Evolutionary conservation across 1,140 invertebrate species (phyloP).

Genomic region (Drosophila carrolli): DNA sequence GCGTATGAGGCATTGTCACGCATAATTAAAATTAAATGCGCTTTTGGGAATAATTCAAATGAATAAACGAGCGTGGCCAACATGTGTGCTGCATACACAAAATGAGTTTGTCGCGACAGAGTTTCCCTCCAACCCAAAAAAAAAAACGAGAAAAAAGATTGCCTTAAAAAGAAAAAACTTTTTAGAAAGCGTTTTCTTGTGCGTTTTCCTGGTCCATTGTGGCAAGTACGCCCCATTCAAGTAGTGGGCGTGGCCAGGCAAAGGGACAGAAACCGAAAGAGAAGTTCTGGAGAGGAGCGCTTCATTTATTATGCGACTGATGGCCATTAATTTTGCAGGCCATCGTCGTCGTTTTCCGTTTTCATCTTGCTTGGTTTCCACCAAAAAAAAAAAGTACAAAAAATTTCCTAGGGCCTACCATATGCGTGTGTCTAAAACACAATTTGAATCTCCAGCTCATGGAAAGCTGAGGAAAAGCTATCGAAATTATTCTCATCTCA

Average conservation of each 20-base stretch:
- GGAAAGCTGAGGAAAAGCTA: slow-evolving; percentile 15
- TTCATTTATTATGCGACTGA: slow-evolving; percentile 82
- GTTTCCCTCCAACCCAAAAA: not conserved
- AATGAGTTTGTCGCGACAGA: slow-evolving; percentile 64
- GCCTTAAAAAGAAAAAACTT: slow-evolving; percentile 25
- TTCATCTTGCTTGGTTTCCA: not conserved
- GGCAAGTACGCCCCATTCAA: slow-evolving; percentile 31
- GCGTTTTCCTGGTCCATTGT: slow-evolving; percentile 8
- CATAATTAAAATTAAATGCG: slow-evolving; percentile 84
- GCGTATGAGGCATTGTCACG: slow-evolving; percentile 80
- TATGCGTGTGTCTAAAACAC: not conserved
- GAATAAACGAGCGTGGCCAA: slow-evolving; percentile 80
- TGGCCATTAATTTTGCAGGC: slow-evolving; percentile 76
- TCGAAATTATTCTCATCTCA: slow-evolving; percentile 1
- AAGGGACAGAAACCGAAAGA: not conserved
- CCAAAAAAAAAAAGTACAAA: not conserved
- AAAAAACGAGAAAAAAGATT: not conserved
- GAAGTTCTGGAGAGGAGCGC: slow-evolving; percentile 25
- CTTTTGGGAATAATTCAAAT: slow-evolving; percentile 84
- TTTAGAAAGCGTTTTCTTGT: slow-evolving; percentile 33
- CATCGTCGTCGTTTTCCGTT: slow-evolving; percentile 17
- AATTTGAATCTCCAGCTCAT: slow-evolving; percentile 15
- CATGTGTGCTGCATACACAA: slow-evolving; percentile 80
- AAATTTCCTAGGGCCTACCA: not conserved
- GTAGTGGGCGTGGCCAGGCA: slow-evolving; percentile 39